phyloP scores from a whole-genome alignment of 1,140 invertebrate species.

The Ceratosolen solmsi region DNA sequence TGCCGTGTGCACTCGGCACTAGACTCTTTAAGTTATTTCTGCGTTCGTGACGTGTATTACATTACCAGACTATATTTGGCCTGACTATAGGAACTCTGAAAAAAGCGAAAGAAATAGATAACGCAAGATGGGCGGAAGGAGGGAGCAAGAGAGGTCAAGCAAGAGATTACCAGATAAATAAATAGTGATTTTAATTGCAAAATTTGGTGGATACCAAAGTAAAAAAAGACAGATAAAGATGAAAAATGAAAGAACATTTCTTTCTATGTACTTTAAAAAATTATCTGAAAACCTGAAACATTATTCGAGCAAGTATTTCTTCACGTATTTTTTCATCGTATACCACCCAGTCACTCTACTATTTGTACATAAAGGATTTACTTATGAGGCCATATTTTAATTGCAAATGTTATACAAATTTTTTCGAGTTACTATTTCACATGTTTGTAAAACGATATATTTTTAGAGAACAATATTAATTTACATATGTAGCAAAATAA shows the following conservation, averaged over 20 bases:
- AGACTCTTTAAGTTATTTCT: conserved; percentile 70
- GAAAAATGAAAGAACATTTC: background rate
- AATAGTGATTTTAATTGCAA: too few relatives aligned
- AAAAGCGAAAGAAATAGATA: background rate
- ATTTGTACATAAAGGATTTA: too few relatives aligned
- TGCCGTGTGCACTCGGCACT: conserved; percentile 70
- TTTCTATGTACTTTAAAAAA: background rate
- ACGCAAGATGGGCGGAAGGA: background rate
- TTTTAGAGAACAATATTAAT: too few relatives aligned
- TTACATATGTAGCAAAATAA: too few relatives aligned
- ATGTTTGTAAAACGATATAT: too few relatives aligned
- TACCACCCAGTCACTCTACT: too few relatives aligned
- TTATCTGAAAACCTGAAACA: background rate
- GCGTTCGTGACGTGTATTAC: conserved; percentile 71
- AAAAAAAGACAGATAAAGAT: too few relatives aligned
- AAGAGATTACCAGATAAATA: too few relatives aligned
- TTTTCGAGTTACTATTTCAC: too few relatives aligned
- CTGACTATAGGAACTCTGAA: conserved; percentile 53
- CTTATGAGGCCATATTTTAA: too few relatives aligned
- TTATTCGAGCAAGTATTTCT: background rate
- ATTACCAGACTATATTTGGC: conserved; percentile 73
- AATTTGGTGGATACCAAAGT: too few relatives aligned
- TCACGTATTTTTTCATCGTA: background rate
- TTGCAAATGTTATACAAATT: too few relatives aligned
- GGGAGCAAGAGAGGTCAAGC: background rate